Conservation (phyloP, 1,140 invertebrate species). For the Formica selysi region DNA sequence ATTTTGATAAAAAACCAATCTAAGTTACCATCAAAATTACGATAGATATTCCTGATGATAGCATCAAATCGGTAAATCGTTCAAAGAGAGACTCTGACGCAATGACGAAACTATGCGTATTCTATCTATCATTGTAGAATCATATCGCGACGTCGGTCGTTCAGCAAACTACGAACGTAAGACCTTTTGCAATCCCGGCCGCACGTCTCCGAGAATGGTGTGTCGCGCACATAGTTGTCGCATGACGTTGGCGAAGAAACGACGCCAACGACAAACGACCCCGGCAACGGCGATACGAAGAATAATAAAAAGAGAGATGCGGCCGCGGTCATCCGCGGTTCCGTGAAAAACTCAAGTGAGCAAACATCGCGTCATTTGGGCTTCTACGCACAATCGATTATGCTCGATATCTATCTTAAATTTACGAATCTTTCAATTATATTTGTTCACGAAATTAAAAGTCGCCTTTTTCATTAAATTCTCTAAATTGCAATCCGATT, state of each 20-base stretch:
- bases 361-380: conserved; percentile 7
- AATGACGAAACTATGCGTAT: conserved; percentile 28
- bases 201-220: conserved; percentile 61
- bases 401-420: neutral
- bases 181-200: conserved; percentile 68
- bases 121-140: conserved; percentile 14
- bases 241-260: conserved; percentile 67
- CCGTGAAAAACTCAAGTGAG: conserved; percentile 47
- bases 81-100: neutral
- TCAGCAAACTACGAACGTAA: conserved; percentile 54
- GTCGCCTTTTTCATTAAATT: neutral
- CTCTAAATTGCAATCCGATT: neutral
- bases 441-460: neutral
- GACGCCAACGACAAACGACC: conserved; percentile 43
- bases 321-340: conserved; percentile 49
- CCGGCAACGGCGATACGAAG: conserved; percentile 42
- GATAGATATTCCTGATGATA: neutral
- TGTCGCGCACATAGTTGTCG: conserved; percentile 70
- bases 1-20: neutral
- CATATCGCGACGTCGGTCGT: neutral
- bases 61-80: neutral
- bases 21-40: neutral
- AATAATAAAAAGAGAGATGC: conserved; percentile 55
- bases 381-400: conserved; percentile 21
- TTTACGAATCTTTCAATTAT: neutral